phyloP scores from a whole-genome alignment of 2,113 vertebrate species.

The Prunella fulvescens region DNA sequence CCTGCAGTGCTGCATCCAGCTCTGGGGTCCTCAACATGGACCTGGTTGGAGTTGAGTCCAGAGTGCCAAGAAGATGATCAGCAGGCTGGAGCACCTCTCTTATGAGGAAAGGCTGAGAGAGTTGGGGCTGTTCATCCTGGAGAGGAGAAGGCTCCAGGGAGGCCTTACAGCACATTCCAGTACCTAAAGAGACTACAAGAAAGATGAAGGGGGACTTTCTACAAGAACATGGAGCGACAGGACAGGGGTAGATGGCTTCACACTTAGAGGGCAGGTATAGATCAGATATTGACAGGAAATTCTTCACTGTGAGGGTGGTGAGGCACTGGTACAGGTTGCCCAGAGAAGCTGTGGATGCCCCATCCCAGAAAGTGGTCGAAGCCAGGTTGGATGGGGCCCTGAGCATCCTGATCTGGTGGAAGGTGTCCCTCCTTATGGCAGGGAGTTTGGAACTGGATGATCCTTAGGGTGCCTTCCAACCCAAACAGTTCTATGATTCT shows the following conservation, averaged over 20 bases:
- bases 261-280: not conserved
- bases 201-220: not conserved
- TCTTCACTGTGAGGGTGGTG: not conserved
- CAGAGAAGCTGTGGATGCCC: not conserved
- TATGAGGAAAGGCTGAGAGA: not conserved
- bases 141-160: not conserved
- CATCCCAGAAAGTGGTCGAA: not conserved
- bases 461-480: not conserved
- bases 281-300: not conserved
- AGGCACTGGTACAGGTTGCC: not conserved
- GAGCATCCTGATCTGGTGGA: not conserved
- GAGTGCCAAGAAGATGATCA: not conserved
- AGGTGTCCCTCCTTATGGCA: accelerated
- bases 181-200: no score
- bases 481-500: not conserved
- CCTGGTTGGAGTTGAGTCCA: not conserved
- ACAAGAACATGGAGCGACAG: not conserved
- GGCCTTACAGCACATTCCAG: not conserved
- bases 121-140: not conserved
- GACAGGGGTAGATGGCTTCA: not conserved
- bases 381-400: not conserved
- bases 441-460: not conserved
- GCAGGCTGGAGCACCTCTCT: not conserved
- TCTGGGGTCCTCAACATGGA: not conserved
- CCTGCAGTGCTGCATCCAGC: not conserved